Evolutionary conservation across 2,888 invertebrate species (phyloP).

Genomic region (Drosophila dives): DNA sequence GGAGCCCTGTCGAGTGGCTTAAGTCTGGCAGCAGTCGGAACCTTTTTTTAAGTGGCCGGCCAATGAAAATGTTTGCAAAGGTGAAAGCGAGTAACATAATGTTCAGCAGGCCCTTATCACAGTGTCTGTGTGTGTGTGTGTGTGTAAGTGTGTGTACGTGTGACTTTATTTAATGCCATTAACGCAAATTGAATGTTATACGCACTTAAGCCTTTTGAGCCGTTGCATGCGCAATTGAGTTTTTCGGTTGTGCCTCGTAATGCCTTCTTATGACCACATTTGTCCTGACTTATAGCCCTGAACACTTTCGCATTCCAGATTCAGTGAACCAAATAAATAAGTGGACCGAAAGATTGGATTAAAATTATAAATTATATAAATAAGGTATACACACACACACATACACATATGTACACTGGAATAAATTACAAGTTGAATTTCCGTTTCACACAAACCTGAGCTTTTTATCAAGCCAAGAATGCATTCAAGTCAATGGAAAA

Average conservation of each 20-base stretch:
- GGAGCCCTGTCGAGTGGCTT: slow-evolving; percentile 47
- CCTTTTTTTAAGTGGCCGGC: slow-evolving; percentile 76
- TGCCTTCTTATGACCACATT: slow-evolving; percentile 30
- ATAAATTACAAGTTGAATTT: background rate
- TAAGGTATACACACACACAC: background rate
- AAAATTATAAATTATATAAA: slow-evolving; percentile 17
- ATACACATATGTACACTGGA: background rate
- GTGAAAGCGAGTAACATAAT: slow-evolving; percentile 48
- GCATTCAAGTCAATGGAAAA: background rate
- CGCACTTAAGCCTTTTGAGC: slow-evolving; percentile 69
- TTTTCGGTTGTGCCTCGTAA: slow-evolving; percentile 42
- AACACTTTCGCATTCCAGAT: slow-evolving; percentile 33
- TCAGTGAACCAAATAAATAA: slow-evolving; percentile 25
- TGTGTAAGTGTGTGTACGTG: slow-evolving; percentile 33
- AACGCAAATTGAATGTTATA: slow-evolving; percentile 79
- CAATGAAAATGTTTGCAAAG: slow-evolving; percentile 59
- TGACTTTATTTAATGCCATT: slow-evolving; percentile 77
- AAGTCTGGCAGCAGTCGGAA: slow-evolving; percentile 45
- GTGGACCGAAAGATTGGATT: slow-evolving; percentile 7
- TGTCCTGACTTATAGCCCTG: slow-evolving; percentile 34
- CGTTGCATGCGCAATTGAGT: slow-evolving; percentile 78
- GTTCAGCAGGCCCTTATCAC: slow-evolving; percentile 16
- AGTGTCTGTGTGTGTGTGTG: slow-evolving; percentile 14
- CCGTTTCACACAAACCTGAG: background rate
- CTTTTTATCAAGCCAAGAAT: background rate